Evolutionary conservation across 2,888 invertebrate genomes (phyloP), one percentile per base, ranked within the genome.

Genomic region (Candidula unifasciata): DNA sequence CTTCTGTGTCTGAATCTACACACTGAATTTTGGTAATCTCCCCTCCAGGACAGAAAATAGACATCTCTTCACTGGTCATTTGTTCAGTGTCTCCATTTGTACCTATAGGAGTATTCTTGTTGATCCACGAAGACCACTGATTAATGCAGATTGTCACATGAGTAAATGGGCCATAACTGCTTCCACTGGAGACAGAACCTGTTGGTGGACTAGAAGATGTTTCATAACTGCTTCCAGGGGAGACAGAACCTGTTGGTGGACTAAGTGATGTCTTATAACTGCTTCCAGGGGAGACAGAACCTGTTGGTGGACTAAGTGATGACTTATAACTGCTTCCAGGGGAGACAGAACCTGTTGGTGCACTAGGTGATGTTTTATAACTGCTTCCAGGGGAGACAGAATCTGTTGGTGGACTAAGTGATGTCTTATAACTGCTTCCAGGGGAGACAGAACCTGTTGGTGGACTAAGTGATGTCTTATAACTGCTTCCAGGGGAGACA

Each of bases 11-110:
- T 0, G 88, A 78, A 57, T 90, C 89, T 33, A 88, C 80, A 86
- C 92, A 92, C 80, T 92, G 89, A 33, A 92, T 89, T 13, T 88
- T 87, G 10, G 88, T 87, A n/a, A 93, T 89, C 73, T 87, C 87
- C 10, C 91, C 91, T 68, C 86, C 89, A 8, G 85, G 84, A 86
- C 91, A 91, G 89, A 91, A 90, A 3, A 66, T 54, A 30, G 81
- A 71, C 77, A 88, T 81, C 83, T 91, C 89, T 30, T 84, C 83
- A 3, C 86, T 60, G 3, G 89, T 88, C 85, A 90, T 86, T 18
- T 80, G 82, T 69, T 91, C 91, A 69, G 77, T 80, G 77, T 91
- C 91, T 68, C 89, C 89, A 30, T 83, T 87, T 37, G 87, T 88
- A n/a, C 85, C 54, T 8, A 80, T 73, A 27, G 91, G 91, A 10